Conservation (phyloP, 2,888 invertebrate genomes). For the Scaptomyza caliginosa region DNA sequence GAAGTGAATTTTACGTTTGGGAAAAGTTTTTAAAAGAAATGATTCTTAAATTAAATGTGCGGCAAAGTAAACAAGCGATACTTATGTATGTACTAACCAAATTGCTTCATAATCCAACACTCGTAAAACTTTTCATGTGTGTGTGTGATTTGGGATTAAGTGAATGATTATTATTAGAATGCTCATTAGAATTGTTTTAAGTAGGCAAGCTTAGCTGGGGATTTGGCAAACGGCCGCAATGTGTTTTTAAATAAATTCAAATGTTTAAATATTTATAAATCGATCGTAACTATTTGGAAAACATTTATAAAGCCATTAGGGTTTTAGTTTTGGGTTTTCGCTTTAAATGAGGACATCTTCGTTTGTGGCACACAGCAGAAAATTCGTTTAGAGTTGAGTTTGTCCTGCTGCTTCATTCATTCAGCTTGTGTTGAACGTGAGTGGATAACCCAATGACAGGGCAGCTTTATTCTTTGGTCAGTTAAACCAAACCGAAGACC, state of each 20-base stretch:
- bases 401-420: background rate
- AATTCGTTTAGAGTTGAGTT: slow-evolving; percentile 20
- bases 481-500: background rate
- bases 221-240: slow-evolving; percentile 16
- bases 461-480: slow-evolving; percentile 33
- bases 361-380: slow-evolving; percentile 2
- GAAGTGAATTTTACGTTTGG: slow-evolving; percentile 45
- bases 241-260: slow-evolving; percentile 35
- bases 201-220: slow-evolving; percentile 21
- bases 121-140: slow-evolving; percentile 37
- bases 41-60: slow-evolving; percentile 60
- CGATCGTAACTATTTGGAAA: slow-evolving; percentile 3
- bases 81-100: slow-evolving; percentile 48
- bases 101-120: slow-evolving; percentile 46
- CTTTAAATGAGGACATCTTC: slow-evolving; percentile 11
- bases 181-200: slow-evolving; percentile 45
- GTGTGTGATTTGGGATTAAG: slow-evolving; percentile 35
- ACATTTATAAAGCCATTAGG: background rate
- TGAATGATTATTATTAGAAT: slow-evolving; percentile 57
- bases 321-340: background rate
- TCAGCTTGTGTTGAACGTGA: slow-evolving; percentile 48
- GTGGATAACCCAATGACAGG: slow-evolving; percentile 68
- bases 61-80: slow-evolving; percentile 60
- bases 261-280: slow-evolving; percentile 30
- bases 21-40: slow-evolving; percentile 31